phyloP scores from a whole-genome alignment of 2,797 vertebrate species.

The Peromyscus melanophrys region DNA sequence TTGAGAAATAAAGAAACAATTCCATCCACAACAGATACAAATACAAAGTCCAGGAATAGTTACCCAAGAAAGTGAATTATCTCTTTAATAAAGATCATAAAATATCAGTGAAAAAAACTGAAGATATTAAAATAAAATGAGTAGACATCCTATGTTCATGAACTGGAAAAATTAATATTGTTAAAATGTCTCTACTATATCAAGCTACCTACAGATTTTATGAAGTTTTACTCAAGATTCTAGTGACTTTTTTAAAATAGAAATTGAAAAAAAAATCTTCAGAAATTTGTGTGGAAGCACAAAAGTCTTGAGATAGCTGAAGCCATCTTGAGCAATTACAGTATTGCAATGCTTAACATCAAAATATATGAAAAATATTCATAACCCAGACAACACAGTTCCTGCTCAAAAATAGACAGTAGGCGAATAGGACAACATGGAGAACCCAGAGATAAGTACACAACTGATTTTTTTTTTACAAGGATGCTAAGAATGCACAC shows the following conservation, averaged over 20 bases:
- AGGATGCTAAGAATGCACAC: not conserved
- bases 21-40: not conserved
- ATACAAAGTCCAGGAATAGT: not conserved
- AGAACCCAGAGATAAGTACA: not conserved
- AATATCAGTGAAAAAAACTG: not conserved
- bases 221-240: not conserved
- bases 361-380: not conserved
- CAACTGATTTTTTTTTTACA: not conserved
- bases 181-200: not conserved
- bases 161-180: not conserved
- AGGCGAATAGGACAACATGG: not conserved
- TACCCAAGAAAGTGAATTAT: not conserved
- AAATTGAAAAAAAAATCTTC: not conserved
- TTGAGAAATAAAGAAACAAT: not conserved
- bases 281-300: not conserved
- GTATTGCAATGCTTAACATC: not conserved
- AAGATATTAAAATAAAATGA: not conserved
- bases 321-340: not conserved
- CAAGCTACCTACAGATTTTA: not conserved
- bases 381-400: not conserved
- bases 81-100: not conserved
- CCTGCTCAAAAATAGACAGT: not conserved
- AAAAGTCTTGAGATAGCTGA: not conserved
- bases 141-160: not conserved
- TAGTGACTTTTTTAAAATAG: not conserved